These are phyloP conservation scores for Didymodactylos carnosus DNA, from an alignment of 2,888 invertebrate genomes.

Conservation along the genomic window DNA sequence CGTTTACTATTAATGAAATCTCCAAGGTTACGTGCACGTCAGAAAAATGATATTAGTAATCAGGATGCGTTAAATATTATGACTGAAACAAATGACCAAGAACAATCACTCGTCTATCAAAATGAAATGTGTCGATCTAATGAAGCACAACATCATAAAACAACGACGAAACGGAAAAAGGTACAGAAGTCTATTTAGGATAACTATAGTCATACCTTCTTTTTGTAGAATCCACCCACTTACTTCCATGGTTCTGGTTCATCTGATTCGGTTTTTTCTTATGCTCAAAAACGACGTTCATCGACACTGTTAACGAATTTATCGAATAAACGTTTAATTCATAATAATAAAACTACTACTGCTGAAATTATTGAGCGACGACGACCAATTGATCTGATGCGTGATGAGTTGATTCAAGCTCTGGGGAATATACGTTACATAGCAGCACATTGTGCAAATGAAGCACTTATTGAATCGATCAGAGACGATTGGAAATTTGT, in stretches of 20 bases:
- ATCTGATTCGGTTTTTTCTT: no score
- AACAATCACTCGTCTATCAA: not conserved
- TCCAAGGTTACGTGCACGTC: not conserved
- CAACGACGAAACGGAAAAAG: no score
- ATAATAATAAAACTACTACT: not conserved
- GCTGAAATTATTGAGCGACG: not conserved
- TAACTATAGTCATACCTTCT: no score
- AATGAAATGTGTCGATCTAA: not conserved
- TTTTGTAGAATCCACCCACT: no score
- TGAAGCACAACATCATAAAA: not conserved
- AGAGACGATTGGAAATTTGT: conserved; percentile 14
- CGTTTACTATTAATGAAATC: conserved; percentile 6
- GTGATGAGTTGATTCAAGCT: not conserved
- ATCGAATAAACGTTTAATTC: not conserved
- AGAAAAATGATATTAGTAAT: no score
- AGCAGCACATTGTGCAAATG: not conserved
- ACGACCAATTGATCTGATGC: not conserved
- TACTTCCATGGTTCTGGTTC: no score
- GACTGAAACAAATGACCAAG: no score
- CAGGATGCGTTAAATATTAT: no score
- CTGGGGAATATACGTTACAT: not conserved
- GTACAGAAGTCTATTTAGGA: no score
- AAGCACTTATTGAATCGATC: not conserved
- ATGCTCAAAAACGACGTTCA: no score
- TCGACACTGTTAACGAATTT: no score